These are phyloP conservation scores for Synanthedon formicaeformis DNA, from an alignment of 2,888 invertebrate species.

Conservation along the genomic window DNA sequence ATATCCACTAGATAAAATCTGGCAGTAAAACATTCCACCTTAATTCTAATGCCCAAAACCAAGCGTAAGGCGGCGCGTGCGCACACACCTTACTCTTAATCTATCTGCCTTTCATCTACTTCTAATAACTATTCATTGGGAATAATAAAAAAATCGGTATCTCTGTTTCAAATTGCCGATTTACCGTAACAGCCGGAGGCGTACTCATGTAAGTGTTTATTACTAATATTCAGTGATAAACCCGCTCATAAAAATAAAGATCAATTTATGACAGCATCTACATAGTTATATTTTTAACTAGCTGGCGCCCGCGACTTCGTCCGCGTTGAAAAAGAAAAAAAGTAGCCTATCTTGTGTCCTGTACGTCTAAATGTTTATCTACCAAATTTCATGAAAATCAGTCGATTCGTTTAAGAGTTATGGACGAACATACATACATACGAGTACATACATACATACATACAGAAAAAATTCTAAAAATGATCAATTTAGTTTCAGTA, in stretches of 20 bases:
- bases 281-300: too few relatives aligned
- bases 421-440: too few relatives aligned
- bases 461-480: too few relatives aligned
- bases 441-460: too few relatives aligned
- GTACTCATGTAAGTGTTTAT: slow-evolving; percentile 36
- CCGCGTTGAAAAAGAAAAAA: too few relatives aligned
- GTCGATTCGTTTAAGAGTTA: too few relatives aligned
- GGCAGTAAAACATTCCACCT: slow-evolving; percentile 31
- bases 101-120: slow-evolving; percentile 41
- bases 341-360: too few relatives aligned
- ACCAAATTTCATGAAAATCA: too few relatives aligned
- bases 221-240: slow-evolving; percentile 23
- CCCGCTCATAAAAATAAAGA: not conserved
- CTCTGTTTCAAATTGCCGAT: slow-evolving; percentile 29
- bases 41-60: slow-evolving; percentile 26
- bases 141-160: slow-evolving; percentile 41
- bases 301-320: too few relatives aligned
- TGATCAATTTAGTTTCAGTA: too few relatives aligned
- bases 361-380: too few relatives aligned
- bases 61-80: slow-evolving; percentile 19
- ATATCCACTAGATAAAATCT: slow-evolving; percentile 25
- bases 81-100: slow-evolving; percentile 12
- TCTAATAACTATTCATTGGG: slow-evolving; percentile 47
- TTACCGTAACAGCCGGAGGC: slow-evolving; percentile 50
- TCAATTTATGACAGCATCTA: too few relatives aligned